Base-by-base conservation (phyloP, 2,113 vertebrate genomes). In the Columbina picui region DNA sequence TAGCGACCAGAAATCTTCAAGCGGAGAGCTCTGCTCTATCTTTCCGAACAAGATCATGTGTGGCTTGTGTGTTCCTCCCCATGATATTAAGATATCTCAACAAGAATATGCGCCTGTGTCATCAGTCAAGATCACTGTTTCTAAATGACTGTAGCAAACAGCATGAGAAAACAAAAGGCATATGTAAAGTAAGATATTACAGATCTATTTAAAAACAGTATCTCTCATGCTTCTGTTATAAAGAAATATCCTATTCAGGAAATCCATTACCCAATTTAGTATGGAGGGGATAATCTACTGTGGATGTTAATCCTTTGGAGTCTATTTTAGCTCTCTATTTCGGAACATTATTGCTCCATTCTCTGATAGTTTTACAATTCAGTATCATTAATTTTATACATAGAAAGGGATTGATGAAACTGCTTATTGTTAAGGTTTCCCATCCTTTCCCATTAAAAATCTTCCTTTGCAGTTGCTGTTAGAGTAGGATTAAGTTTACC, bases 291-390 rank as follows among this genome's bases (percentile, higher is more conserved):
- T 93, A 94, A 90, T 96, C 93, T 91, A 56, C 75, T 91, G 67
- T 93, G 63, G 78, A 85, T 90, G 87, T 73, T 96, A 96, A 97
- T 91, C 84, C 75, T 90, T 90, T 86, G 87, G 71, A 96, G 84
- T 91, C 84, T 90, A 67, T 96, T 96, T 94, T 91, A 94, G 56
- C 75, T 86, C 67, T 74, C 73, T 87, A 14, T 76, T 96, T 90
- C 3, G 4, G 69, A 76, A 93, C 94, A 87, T 91, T 70, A 88
- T 85, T 93, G 75, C 74, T 91, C 90, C 59, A 50, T 94, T 95
- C 85, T 87, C 82, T 83, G 79, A 88, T 86, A 90, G 90, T 90
- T 93, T 85, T 85, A 95, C 67, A 94, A 87, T 87, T 91, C 87
- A 20, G 30, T 63, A 61, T 87, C 63, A 70, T 90, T 94, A 85